Conservation (phyloP, 2,113 vertebrate genomes). For the Copsychus sechellarum region DNA sequence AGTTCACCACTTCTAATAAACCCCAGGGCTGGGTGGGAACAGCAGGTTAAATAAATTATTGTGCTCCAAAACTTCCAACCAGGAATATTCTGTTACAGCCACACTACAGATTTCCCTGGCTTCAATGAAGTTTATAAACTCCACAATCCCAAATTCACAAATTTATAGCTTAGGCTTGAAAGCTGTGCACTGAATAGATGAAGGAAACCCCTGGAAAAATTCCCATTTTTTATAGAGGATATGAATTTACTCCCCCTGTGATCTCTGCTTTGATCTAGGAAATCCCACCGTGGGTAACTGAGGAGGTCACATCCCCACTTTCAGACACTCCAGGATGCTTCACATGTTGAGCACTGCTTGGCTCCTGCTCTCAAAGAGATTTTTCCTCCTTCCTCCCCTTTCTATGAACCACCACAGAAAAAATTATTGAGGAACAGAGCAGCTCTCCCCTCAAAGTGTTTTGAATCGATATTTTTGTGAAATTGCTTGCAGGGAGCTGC, state of each 20-base stretch:
- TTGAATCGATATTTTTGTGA: too few relatives aligned
- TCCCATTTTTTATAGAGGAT: constrained; percentile 7
- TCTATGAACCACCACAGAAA: background rate
- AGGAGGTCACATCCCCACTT: background rate
- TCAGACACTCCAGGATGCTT: background rate
- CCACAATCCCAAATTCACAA: background rate
- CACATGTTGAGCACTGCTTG: background rate
- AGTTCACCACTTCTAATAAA: background rate
- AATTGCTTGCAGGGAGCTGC: background rate
- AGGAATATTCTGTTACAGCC: background rate
- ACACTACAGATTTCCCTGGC: background rate
- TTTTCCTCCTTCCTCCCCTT: background rate
- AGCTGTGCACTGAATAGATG: background rate
- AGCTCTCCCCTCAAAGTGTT: background rate
- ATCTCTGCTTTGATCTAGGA: constrained; percentile 38
- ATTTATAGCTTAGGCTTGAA: background rate
- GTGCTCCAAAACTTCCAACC: background rate
- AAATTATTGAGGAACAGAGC: background rate
- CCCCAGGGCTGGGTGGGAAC: background rate
- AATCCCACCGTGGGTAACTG: constrained; percentile 10
- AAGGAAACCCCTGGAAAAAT: background rate
- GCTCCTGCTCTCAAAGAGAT: background rate
- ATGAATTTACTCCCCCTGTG: background rate
- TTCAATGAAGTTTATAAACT: background rate
- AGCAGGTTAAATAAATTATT: background rate